Conservation (phyloP, 2,797 vertebrate species). For the Cebuella pygmaea region DNA sequence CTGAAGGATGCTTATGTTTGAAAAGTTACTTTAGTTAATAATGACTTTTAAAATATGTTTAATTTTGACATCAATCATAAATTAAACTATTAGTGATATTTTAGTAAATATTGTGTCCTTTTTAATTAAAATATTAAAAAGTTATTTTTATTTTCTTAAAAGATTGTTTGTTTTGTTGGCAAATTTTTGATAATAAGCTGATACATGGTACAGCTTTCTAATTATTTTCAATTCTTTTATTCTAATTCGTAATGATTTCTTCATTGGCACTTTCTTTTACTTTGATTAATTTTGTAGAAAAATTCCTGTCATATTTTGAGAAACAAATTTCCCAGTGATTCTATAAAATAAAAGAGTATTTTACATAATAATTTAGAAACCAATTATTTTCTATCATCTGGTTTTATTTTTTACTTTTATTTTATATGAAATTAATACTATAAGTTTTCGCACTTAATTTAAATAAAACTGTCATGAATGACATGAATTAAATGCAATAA, state of each 20-base stretch:
- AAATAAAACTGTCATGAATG: background rate
- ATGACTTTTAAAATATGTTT: background rate
- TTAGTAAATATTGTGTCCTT: background rate
- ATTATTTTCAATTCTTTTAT: conserved; percentile 41
- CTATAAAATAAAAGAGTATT: background rate
- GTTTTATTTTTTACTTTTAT: background rate
- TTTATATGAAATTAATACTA: background rate
- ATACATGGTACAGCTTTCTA: conserved; percentile 19
- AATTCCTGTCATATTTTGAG: background rate
- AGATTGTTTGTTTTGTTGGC: background rate
- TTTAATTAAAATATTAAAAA: conserved; percentile 1
- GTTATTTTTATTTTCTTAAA: background rate
- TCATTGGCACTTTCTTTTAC: background rate
- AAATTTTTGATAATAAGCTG: background rate
- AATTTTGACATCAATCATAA: background rate
- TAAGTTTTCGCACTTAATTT: background rate
- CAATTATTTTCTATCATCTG: background rate
- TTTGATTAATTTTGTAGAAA: conserved; percentile 63
- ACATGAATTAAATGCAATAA: background rate
- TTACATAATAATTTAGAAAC: background rate
- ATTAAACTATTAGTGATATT: background rate
- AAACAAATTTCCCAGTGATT: background rate
- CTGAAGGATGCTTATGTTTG: background rate
- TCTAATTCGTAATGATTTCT: conserved; percentile 32
- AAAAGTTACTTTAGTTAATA: background rate